A percentile compares a stretch with the other conserved stretches of the same genome.
Evolutionary conservation across 1,140 invertebrate genomes (phyloP).

Genomic region (Eurytemora carolleeae): DNA sequence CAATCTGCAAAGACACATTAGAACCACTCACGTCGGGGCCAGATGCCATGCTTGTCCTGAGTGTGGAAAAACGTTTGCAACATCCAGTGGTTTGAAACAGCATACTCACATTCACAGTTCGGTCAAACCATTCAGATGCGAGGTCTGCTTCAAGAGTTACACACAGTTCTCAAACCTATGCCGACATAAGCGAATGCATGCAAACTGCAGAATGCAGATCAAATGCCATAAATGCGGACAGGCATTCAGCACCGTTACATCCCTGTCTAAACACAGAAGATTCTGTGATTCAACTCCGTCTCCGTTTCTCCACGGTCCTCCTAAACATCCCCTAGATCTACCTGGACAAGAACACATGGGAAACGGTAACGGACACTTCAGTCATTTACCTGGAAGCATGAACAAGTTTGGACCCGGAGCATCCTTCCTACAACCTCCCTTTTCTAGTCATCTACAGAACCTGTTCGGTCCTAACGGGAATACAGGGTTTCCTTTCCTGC

Average conservation of each 20-base stretch:
- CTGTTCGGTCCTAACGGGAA: slow-evolving; percentile 18
- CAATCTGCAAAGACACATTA: slow-evolving; percentile 86
- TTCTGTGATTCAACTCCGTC: slow-evolving; percentile 37
- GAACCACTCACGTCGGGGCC: slow-evolving; percentile 74
- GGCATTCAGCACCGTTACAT: slow-evolving; percentile 67
- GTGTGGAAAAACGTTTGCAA: slow-evolving; percentile 95
- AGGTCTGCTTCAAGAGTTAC: slow-evolving; percentile 73
- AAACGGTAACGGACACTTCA: slow-evolving; percentile 31
- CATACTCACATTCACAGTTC: slow-evolving; percentile 98
- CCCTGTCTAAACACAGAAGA: slow-evolving; percentile 35
- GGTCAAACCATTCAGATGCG: slow-evolving; percentile 91
- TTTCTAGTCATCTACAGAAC: slow-evolving; percentile 15
- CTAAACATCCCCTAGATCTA: slow-evolving; percentile 30
- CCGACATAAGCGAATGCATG: slow-evolving; percentile 96
- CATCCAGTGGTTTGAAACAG: slow-evolving; percentile 90
- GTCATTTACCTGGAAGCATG: slow-evolving; percentile 24
- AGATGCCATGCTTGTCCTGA: slow-evolving; percentile 84
- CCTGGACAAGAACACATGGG: slow-evolving; percentile 44
- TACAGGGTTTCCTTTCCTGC: slow-evolving; percentile 18
- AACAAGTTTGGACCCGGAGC: slow-evolving; percentile 17
- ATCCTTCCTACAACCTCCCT: slow-evolving; percentile 16
- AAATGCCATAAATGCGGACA: slow-evolving; percentile 82
- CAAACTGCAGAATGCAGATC: slow-evolving; percentile 62
- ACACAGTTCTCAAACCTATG: slow-evolving; percentile 99
- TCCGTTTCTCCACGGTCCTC: slow-evolving; percentile 14